Evolutionary conservation across 2,113 vertebrate genomes (phyloP).

Genomic region (Colius striatus): DNA sequence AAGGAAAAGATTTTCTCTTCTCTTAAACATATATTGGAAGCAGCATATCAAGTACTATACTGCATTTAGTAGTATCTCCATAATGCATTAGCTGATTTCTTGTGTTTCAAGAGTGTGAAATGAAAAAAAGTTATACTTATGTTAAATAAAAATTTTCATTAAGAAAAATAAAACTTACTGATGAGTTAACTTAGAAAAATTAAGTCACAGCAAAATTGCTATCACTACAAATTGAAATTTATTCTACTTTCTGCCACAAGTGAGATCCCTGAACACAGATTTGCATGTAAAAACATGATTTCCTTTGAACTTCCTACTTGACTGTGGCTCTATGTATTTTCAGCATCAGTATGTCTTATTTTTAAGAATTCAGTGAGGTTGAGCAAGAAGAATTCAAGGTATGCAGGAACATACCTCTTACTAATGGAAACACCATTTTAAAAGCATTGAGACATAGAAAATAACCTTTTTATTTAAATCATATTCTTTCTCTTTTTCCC

Average conservation of each 20-base stretch:
- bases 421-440: background rate
- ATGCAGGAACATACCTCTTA: background rate
- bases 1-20: constrained; percentile 1
- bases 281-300: background rate
- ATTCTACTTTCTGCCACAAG: background rate
- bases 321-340: background rate
- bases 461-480: constrained; percentile 5
- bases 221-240: constrained; percentile 17
- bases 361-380: background rate
- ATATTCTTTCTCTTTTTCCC: background rate
- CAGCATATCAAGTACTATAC: background rate
- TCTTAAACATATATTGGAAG: background rate
- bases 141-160: background rate
- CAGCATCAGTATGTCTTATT: background rate
- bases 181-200: constrained; percentile 1
- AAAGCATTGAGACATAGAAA: background rate
- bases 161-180: background rate
- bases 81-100: background rate
- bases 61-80: background rate
- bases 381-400: constrained; percentile 5
- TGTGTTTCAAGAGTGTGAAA: background rate
- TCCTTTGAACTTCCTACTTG: background rate
- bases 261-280: background rate
- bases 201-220: background rate
- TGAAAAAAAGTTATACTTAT: background rate